A percentile compares a stretch with the other conserved stretches of the same genome.
phyloP scores from a whole-genome alignment of 2,797 vertebrate species.

The Eremophila alpestris region DNA sequence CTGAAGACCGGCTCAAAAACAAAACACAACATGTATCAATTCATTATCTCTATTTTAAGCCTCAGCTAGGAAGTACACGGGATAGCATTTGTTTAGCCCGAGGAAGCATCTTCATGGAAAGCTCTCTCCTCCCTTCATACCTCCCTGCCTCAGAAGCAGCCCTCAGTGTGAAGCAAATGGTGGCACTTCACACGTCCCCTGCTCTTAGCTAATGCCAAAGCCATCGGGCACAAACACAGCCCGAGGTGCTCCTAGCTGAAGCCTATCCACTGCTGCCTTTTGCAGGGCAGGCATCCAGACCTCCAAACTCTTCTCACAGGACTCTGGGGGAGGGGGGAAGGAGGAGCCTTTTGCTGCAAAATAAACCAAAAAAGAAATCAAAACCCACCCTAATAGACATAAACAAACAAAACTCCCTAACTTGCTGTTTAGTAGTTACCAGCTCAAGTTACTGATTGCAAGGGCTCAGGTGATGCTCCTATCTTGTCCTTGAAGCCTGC shows the following conservation, averaged over 20 bases:
- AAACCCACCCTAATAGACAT: fast-evolving
- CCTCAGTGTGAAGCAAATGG: background rate
- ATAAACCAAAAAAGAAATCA: background rate
- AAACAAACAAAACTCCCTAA: background rate
- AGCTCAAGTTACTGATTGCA: background rate
- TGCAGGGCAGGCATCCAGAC: background rate
- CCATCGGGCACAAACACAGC: background rate
- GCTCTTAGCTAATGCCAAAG: background rate
- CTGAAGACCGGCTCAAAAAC: slow-evolving; percentile 47
- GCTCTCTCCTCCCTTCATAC: background rate
- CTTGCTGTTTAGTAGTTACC: background rate
- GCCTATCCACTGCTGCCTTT: background rate
- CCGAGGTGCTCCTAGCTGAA: background rate
- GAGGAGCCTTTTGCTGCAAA: background rate
- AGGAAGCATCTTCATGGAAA: slow-evolving; percentile 6
- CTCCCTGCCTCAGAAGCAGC: background rate
- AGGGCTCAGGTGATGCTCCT: background rate
- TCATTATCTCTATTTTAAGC: slow-evolving; percentile 61
- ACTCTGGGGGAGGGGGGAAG: background rate
- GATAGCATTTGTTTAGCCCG: slow-evolving; percentile 14
- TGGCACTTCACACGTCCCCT: background rate
- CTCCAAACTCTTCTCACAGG: background rate
- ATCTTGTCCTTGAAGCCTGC: slow-evolving; percentile 5
- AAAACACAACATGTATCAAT: slow-evolving; percentile 39
- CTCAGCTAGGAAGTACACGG: slow-evolving; percentile 23